Evolutionary conservation across 2,113 vertebrate genomes (phyloP).

Genomic region (Benitochromis conjunctus): DNA sequence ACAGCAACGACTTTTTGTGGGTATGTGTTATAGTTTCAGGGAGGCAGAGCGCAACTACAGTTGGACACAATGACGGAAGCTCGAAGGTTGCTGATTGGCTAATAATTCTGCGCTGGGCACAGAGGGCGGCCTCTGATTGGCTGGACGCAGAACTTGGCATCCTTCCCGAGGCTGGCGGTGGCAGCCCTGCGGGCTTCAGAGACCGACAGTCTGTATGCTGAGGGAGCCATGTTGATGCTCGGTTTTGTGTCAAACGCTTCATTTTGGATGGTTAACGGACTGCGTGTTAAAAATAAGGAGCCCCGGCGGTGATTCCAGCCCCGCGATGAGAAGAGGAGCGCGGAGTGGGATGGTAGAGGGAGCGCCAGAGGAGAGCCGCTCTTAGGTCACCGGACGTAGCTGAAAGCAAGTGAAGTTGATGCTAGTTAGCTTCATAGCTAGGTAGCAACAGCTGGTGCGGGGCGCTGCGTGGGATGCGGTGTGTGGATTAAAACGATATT

Average conservation of each 20-base stretch:
- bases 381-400: slow-evolving; percentile 29
- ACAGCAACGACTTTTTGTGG: neutral
- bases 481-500: slow-evolving; percentile 37
- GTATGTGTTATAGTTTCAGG: neutral
- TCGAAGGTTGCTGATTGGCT: slow-evolving; percentile 51
- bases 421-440: slow-evolving; percentile 58
- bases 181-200: slow-evolving; percentile 46
- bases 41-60: neutral
- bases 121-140: slow-evolving; percentile 58
- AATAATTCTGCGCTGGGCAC: neutral
- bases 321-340: slow-evolving; percentile 57
- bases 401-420: slow-evolving; percentile 52
- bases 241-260: slow-evolving; percentile 41
- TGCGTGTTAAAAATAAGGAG: slow-evolving; percentile 6
- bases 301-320: slow-evolving; percentile 24
- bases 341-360: slow-evolving; percentile 14
- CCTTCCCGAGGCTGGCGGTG: slow-evolving; percentile 46
- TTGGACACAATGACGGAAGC: slow-evolving; percentile 60
- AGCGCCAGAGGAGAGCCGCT: slow-evolving; percentile 11
- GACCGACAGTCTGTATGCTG: slow-evolving; percentile 28
- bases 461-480: slow-evolving; percentile 56
- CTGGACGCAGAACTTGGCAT: slow-evolving; percentile 12
- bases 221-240: slow-evolving; percentile 71
- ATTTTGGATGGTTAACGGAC: slow-evolving; percentile 45
- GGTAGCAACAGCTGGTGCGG: slow-evolving; percentile 61